phyloP scores from a whole-genome alignment of 92 coral and sea anemone species.

The Phenganax subtilis region DNA sequence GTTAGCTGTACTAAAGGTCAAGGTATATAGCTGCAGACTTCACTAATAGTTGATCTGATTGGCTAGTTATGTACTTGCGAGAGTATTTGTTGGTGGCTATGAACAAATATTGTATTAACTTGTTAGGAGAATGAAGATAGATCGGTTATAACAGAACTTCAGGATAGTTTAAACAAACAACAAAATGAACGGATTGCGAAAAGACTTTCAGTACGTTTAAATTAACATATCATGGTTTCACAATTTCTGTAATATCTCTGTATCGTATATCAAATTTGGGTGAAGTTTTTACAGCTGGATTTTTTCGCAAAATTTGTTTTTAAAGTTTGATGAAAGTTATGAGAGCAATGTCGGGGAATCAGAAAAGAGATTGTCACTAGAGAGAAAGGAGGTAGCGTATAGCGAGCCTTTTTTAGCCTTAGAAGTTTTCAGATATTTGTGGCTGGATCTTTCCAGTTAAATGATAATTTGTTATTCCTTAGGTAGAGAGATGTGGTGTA shows the following conservation, averaged over 20 bases:
- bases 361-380: constrained; percentile 21
- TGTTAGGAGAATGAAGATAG: constrained; percentile 23
- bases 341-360: constrained; percentile 5
- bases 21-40: constrained; percentile 59
- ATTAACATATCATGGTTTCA: too few species aligned
- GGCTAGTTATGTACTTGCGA: neutral
- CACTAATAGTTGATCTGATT: neutral
- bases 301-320: too few species aligned
- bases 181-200: neutral
- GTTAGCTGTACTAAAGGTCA: constrained; percentile 66
- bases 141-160: constrained; percentile 28
- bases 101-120: neutral
- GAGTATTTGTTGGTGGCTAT: neutral
- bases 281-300: too few species aligned
- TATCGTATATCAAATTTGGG: too few species aligned
- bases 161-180: constrained; percentile 25
- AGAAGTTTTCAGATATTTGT: too few species aligned
- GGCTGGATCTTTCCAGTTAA: neutral
- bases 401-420: neutral
- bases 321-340: too few species aligned
- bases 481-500: constrained; percentile 63
- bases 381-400: constrained; percentile 19
- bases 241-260: too few species aligned
- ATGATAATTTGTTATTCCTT: neutral
- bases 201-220: constrained; percentile 9